Base-by-base conservation (phyloP, 2,797 vertebrate species). In the Remorina albescens region DNA sequence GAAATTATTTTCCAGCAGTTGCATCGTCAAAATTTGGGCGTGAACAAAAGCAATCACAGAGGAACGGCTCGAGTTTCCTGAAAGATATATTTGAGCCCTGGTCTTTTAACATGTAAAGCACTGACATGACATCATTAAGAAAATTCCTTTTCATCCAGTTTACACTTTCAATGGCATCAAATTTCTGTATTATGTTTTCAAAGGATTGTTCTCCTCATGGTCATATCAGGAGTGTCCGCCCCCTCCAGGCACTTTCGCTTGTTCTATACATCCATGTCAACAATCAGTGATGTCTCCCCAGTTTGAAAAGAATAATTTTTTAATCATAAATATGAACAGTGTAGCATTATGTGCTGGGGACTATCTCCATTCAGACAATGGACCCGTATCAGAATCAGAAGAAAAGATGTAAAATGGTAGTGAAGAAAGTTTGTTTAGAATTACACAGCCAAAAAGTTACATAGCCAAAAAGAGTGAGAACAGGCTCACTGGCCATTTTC, bases 101-200 rank as follows among this genome's bases (percentile, higher is more conserved):
- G 56, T 67, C 42, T 72, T 30, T 36, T 64, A n/a, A 10, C 64
- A 80, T 47, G 67, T 30, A 41, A 8, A 26, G 61, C 46, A 30
- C 1, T 54, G 53, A 57, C 74, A 69, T 81, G 68, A 84, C 85
- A 68, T 82, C 83, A 87, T 55, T 15, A 1, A 37, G 51, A 76
- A 44, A 26, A 69, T 58, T 70, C 61, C 30, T 78, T 71, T 79
- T 78, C 8, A 84, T 85, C 70, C 21, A 83, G 78, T 74, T 87
- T 78, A 84, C 75, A 76, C 61, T 80, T 78, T 73, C 62, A 82
- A 61, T 16, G 79, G 86, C 65, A 36, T 88, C 79, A 2, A 15
- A 76, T 88, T 74, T 78, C 68, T 34, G 50, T 39, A 37, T 60
- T 46, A 57, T 49, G 54, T 74, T 71, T 72, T 78, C 77, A 85